Evolutionary conservation across 2,113 vertebrate genomes (phyloP).

Genomic region (Capreolus pygargus): DNA sequence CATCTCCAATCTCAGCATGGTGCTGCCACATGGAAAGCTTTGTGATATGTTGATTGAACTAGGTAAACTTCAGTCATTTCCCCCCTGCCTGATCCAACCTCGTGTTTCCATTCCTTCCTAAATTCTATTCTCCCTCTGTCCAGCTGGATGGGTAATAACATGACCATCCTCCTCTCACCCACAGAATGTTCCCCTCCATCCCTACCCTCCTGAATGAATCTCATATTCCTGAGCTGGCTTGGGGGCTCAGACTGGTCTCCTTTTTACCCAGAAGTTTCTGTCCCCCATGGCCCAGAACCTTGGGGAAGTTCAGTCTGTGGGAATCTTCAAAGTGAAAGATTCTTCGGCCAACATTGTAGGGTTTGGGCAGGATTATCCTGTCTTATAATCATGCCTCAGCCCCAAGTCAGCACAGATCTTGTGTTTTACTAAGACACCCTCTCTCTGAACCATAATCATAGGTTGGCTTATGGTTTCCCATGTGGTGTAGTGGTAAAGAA

Average conservation of each 20-base stretch:
- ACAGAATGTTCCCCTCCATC: neutral
- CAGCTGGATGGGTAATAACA: neutral
- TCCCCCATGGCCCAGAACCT: fast-evolving
- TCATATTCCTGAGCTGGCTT: fast-evolving
- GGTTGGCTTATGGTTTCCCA: neutral
- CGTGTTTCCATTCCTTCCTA: neutral
- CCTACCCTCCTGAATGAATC: fast-evolving
- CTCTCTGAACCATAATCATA: fast-evolving
- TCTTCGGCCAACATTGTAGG: neutral
- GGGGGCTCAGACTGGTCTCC: neutral
- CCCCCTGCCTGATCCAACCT: too few species aligned
- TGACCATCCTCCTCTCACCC: too few species aligned
- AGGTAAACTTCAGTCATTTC: neutral
- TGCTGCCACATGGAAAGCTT: neutral
- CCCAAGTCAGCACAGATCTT: too few species aligned
- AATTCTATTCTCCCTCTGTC: neutral
- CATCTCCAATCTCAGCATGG: fast-evolving
- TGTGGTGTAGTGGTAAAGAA: neutral
- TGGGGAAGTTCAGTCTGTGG: neutral
- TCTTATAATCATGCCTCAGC: neutral
- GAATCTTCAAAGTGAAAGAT: neutral
- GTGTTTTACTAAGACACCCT: neutral
- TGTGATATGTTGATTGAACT: neutral
- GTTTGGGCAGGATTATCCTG: neutral
- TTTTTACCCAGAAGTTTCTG: neutral